Base-by-base conservation (phyloP, 2,797 vertebrate genomes). In the Enteromius mattozi region DNA sequence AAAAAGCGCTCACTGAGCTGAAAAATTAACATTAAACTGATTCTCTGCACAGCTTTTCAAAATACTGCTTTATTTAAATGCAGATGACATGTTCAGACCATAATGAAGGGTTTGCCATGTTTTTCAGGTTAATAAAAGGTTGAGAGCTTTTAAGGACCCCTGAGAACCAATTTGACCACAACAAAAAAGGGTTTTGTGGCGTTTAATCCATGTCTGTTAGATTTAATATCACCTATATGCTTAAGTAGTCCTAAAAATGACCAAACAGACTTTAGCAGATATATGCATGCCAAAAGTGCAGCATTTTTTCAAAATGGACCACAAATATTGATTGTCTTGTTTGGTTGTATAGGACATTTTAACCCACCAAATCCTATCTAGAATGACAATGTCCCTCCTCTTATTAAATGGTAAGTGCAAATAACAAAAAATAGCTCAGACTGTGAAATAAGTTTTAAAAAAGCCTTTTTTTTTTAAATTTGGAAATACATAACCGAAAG, bases 1-100 rank as follows among this genome's bases (percentile, higher is more conserved):
- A 83, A 80, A 83, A 69, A 72, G 75, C 6, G 5, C 24, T 82
- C 42, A 24, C 42, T 65, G 80, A 75, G 56, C 70, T 82, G 56
- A 65, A 82, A 81, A 75, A 82, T 37, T 3, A 75, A 49, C 40
- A 82, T 63, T 47, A 74, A 71, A 63, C 27, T 12, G 8, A 82
- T 24, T 49, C 40, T 35, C 14, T 37, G 70, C 56, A 37, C 56
- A 37, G 42, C 42, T 33, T 82, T 65, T 65, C 35, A 17, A 82
- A 72, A 61, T 16, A 17, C 51, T 10, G 24, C 54, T 49, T 45
- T 45, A 82, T 47, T 47, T 49, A 24, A 74, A 82, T 74, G 40
- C 54, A 65, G 13, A 49, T 63, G 6, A 33, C 24, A 45, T 16
- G 12, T 59, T 47, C 40, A 40, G 33, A 40, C 3, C 49, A 56